A percentile compares a stretch with the other conserved stretches of the same genome.
Conservation (phyloP, 2,888 invertebrate species). For the Eupithecia exiguata region DNA sequence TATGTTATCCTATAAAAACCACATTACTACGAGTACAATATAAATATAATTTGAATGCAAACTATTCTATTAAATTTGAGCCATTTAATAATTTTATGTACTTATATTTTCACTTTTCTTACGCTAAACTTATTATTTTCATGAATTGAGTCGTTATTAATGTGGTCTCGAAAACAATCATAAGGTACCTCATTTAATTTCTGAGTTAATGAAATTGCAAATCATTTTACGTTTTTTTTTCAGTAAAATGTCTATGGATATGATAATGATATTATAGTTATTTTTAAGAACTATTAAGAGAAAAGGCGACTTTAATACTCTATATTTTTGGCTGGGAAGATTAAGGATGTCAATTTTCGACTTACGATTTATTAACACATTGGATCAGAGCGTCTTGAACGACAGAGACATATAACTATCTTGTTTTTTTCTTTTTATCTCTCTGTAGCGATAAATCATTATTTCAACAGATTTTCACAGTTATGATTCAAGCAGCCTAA, state of each 20-base stretch:
- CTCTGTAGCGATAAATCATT: background rate
- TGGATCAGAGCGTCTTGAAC: background rate
- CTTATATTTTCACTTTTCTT: background rate
- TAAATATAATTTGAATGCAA: background rate
- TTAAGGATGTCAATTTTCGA: slow-evolving; percentile 58
- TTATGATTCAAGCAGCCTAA: too few species aligned
- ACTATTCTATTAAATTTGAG: background rate
- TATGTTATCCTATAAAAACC: background rate
- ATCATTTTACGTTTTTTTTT: background rate
- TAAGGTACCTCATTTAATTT: background rate
- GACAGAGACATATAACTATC: background rate
- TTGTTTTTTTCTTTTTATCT: background rate
- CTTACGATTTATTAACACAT: background rate
- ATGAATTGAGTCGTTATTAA: background rate
- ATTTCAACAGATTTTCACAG: too few species aligned
- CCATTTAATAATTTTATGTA: background rate
- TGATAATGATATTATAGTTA: slow-evolving; percentile 12
- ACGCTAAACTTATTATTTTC: background rate
- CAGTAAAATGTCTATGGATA: slow-evolving; percentile 19
- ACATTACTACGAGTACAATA: background rate
- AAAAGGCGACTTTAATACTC: slow-evolving; percentile 57
- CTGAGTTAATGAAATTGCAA: background rate
- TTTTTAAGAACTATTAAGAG: slow-evolving; percentile 44
- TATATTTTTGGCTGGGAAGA: slow-evolving; percentile 49
- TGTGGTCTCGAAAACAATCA: background rate